Evolutionary conservation across 2,113 vertebrate genomes (phyloP).

Genomic region (Takifugu flavidus): DNA sequence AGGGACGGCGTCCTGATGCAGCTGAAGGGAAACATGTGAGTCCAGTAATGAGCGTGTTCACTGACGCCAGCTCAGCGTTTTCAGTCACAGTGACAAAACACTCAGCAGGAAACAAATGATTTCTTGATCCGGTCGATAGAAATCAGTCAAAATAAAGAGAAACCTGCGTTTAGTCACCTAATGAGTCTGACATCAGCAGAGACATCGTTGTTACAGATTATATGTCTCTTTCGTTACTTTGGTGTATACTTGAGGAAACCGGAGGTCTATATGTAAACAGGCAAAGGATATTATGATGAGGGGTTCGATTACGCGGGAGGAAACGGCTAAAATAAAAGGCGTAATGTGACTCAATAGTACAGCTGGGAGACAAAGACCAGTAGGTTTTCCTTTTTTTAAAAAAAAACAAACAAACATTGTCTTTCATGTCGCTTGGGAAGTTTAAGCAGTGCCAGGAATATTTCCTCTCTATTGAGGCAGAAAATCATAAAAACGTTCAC

Average conservation of each 20-base stretch:
- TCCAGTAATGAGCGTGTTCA: slow-evolving; percentile 46
- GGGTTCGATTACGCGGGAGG: slow-evolving; percentile 48
- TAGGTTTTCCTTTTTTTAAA: background rate
- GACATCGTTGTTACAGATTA: slow-evolving; percentile 33
- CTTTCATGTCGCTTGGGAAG: slow-evolving; percentile 9
- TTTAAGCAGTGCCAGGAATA: slow-evolving; percentile 32
- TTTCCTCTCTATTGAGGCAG: slow-evolving; percentile 48
- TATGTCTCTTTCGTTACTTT: slow-evolving; percentile 11
- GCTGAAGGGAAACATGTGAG: slow-evolving; percentile 38
- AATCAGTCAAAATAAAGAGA: background rate
- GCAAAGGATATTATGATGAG: slow-evolving; percentile 53
- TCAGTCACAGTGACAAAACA: slow-evolving; percentile 45
- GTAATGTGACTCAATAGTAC: slow-evolving; percentile 1
- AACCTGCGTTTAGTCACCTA: background rate
- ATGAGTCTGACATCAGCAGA: background rate
- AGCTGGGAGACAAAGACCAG: background rate
- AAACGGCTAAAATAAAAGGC: slow-evolving; percentile 31
- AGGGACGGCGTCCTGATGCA: slow-evolving; percentile 30
- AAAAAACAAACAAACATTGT: slow-evolving; percentile 7
- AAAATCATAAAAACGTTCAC: slow-evolving; percentile 57
- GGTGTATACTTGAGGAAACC: slow-evolving; percentile 29
- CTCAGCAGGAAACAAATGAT: slow-evolving; percentile 21
- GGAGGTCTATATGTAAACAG: slow-evolving; percentile 57
- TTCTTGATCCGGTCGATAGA: background rate
- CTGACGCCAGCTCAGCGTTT: slow-evolving; percentile 55